phyloP scores from a whole-genome alignment of 2,888 invertebrate species.

The Drosophila neutralis region DNA sequence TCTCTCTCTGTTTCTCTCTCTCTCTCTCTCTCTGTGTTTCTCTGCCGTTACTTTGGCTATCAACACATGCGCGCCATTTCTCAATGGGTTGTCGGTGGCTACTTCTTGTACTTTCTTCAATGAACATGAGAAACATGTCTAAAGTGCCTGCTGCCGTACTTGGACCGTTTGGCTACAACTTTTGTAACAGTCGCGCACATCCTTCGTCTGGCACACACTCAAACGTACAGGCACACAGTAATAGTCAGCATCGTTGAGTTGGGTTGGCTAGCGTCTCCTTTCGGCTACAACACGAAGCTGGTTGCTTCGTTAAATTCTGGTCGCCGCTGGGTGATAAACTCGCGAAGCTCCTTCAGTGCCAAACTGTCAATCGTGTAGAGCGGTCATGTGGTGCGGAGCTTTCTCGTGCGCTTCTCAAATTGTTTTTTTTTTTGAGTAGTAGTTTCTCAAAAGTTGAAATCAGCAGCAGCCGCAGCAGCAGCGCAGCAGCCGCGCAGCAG shows the following conservation, averaged over 20 bases:
- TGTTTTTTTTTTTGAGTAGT: constrained; percentile 61
- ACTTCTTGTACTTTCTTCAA: constrained; percentile 51
- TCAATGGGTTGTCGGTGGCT: constrained; percentile 42
- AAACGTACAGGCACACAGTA: neutral
- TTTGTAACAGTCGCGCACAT: constrained; percentile 58
- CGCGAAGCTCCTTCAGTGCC: constrained; percentile 76
- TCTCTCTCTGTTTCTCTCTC: neutral
- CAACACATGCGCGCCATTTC: constrained; percentile 62
- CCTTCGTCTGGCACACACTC: constrained; percentile 25
- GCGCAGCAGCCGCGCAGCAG: constrained; percentile 15
- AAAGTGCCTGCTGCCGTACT: constrained; percentile 46
- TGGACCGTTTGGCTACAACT: constrained; percentile 49
- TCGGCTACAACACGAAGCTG: constrained; percentile 26
- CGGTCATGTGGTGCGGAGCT: constrained; percentile 80
- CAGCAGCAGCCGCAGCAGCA: constrained; percentile 25
- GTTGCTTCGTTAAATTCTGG: constrained; percentile 14
- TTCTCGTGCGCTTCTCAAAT: constrained; percentile 67
- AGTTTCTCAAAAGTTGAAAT: constrained; percentile 62
- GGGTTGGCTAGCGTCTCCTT: constrained; percentile 28
- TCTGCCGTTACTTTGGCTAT: constrained; percentile 18
- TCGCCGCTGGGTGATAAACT: constrained; percentile 48
- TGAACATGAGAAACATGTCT: constrained; percentile 51
- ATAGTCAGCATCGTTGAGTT: constrained; percentile 29
- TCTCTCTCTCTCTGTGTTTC: neutral
- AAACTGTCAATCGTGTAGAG: constrained; percentile 83